Base-by-base conservation (phyloP, 2,113 vertebrate genomes). In the Pelmatolapia mariae region DNA sequence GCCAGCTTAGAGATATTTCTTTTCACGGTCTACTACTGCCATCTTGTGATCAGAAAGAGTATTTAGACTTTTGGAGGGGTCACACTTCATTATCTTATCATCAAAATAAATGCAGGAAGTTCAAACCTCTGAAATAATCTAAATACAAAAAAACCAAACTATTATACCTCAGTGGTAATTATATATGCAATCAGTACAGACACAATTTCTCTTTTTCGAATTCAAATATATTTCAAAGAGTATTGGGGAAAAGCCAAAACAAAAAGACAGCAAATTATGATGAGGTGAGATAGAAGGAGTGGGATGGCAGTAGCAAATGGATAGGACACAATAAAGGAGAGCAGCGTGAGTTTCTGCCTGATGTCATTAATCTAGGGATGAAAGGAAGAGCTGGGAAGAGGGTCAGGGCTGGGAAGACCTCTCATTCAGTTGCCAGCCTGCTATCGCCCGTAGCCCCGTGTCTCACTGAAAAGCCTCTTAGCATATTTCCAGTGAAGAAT, bases 311-410 rank as follows among this genome's bases (percentile, higher is more conserved):
- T 52, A 33, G 52, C 4, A 24, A 33, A 86, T 82, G 78, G 90
- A 79, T 24, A 52, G 52, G 66, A 83, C 83, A 94, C 87, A 89
- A 91, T 81, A 54, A 83, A 89, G 43, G 52, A 80, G 86, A 84
- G 81, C 33, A 83, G 87, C n/a, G n/a, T 68, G 54, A 91, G 79
- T 81, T 73, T 78, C 15, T 33, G 68, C 78, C 89, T 86, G 84
- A 82, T 84, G 87, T 81, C 82, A 90, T 93, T 94, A 93, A 94
- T 92, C 94, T 90, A 33, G 16, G 63, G 81, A 90, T 90, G 82
- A 92, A 94, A 94, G 53, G 57, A 86, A 76, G 82, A 84, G 61
- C 78, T 66, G 68, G 12, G 40, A 61, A 92, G 76, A 86, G 89
- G 91, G 92, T 93, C 90, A 83, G 68, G 89, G 84, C 90, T 7